Conservation (phyloP, 1,140 invertebrate species). For the Globodera rostochiensis region DNA sequence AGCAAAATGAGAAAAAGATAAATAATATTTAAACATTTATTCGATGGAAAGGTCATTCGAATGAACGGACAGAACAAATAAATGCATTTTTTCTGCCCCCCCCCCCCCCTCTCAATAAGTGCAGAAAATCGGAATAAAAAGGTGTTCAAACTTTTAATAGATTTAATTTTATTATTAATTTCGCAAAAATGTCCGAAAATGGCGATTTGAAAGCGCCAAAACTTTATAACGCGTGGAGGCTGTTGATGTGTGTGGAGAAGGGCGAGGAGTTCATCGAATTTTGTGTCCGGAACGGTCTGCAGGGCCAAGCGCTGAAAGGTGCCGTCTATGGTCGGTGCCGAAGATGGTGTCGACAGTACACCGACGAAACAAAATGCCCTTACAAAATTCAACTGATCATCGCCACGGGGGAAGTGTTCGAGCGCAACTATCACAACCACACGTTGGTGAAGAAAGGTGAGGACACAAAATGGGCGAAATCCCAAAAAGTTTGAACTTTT, state of each 20-base stretch:
- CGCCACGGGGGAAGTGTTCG: not conserved
- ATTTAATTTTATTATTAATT: too few relatives aligned
- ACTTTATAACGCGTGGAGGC: not conserved
- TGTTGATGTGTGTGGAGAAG: not conserved
- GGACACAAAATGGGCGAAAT: not conserved
- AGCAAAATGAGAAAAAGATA: too few relatives aligned
- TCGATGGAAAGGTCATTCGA: too few relatives aligned
- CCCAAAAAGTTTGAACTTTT: too few relatives aligned
- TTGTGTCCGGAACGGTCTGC: not conserved
- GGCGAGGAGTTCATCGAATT: not conserved
- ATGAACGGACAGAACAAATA: too few relatives aligned
- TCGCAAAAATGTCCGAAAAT: not conserved
- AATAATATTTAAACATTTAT: too few relatives aligned
- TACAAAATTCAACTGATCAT: not conserved
- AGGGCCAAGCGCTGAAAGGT: not conserved
- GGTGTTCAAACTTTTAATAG: too few relatives aligned
- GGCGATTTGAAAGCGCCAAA: too few relatives aligned
- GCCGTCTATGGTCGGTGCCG: not conserved
- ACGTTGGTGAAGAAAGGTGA: not conserved
- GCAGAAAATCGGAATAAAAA: too few relatives aligned
- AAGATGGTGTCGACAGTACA: not conserved
- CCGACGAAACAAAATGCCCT: not conserved
- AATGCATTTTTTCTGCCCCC: too few relatives aligned
- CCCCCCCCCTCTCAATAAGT: too few relatives aligned
- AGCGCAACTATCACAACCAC: not conserved